Percentiles rank a stretch among this genome's conserved stretches.
Evolutionary conservation across 1,140 invertebrate species (phyloP).

Genomic region (Myzus persicae): DNA sequence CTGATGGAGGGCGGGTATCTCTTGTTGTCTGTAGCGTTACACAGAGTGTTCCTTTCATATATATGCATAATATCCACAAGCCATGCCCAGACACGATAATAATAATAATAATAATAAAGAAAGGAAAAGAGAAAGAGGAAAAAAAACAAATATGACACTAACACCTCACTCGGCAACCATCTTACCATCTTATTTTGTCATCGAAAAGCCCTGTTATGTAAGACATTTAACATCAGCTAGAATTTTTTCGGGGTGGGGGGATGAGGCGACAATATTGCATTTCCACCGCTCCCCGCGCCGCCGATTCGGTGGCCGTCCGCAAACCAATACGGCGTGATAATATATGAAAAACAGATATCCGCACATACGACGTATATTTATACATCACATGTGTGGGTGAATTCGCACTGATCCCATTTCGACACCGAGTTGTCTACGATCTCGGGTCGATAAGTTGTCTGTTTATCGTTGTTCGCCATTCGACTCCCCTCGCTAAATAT

Average conservation of each 20-base stretch:
- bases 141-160: slow-evolving; percentile 54
- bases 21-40: neutral
- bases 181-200: slow-evolving; percentile 51
- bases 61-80: neutral
- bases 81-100: neutral
- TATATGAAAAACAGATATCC: slow-evolving; percentile 17
- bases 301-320: slow-evolving; percentile 20
- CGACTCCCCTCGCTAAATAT: neutral
- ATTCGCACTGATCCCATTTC: slow-evolving; percentile 32
- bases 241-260: neutral
- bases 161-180: slow-evolving; percentile 41
- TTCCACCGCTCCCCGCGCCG: neutral
- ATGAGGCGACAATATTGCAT: neutral
- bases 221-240: neutral
- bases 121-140: neutral
- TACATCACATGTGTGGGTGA: neutral
- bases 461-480: neutral
- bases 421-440: neutral
- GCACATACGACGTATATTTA: neutral
- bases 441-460: neutral
- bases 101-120: neutral
- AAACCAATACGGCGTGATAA: slow-evolving; percentile 9
- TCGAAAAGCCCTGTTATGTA: slow-evolving; percentile 42
- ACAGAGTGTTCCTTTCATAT: slow-evolving; percentile 21
- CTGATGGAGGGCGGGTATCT: neutral